These are phyloP conservation scores for Uloborus diversus DNA, from an alignment of 1,140 invertebrate genomes.

Conservation along the genomic window DNA sequence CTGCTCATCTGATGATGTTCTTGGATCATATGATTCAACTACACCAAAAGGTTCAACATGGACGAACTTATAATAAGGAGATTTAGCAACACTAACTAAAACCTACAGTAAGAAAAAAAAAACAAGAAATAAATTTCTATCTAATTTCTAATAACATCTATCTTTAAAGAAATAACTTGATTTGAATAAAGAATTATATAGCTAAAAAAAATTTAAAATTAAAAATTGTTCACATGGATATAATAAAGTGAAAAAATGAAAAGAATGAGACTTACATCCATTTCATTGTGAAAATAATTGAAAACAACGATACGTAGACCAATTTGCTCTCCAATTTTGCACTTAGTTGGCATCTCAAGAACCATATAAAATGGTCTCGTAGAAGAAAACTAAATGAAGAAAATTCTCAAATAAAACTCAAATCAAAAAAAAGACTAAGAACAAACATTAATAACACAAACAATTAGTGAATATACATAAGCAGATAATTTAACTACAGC, in stretches of 20 bases:
- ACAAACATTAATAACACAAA: neutral
- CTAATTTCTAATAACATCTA: neutral
- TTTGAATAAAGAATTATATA: too few relatives aligned
- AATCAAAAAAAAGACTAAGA: neutral
- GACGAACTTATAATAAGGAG: conserved; percentile 90
- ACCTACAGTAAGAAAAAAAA: conserved; percentile 4
- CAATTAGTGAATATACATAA: too few relatives aligned
- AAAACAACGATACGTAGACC: conserved; percentile 92
- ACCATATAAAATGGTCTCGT: conserved; percentile 93
- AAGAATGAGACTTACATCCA: conserved; percentile 64
- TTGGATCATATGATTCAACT: conserved; percentile 76
- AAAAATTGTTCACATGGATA: neutral
- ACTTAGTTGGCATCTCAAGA: conserved; percentile 86
- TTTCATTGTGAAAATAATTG: conserved; percentile 86
- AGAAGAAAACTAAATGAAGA: conserved; percentile 84
- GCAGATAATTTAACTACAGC: too few relatives aligned
- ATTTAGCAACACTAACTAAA: conserved; percentile 81
- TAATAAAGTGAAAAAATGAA: neutral
- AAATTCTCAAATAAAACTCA: conserved; percentile 6
- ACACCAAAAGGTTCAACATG: conserved; percentile 91
- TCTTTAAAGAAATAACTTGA: too few relatives aligned
- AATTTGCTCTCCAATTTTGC: conserved; percentile 91
- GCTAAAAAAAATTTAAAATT: too few relatives aligned
- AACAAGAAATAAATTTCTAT: neutral
- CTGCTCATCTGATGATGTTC: conserved; percentile 90